Conservation (phyloP, 2,888 invertebrate species). For the Plebejus argus region DNA sequence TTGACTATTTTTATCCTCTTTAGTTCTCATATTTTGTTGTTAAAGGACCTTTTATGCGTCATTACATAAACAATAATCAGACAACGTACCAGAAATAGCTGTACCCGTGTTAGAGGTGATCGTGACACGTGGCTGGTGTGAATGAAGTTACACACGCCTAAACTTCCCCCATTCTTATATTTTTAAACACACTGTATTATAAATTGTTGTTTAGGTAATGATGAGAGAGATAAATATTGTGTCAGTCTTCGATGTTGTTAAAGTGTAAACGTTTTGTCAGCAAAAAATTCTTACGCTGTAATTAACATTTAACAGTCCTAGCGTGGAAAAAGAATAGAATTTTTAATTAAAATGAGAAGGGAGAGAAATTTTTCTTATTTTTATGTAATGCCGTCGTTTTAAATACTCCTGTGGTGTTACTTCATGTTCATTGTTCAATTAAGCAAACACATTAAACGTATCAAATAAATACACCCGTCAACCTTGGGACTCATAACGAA, state of each 20-base stretch:
- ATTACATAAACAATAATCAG: constrained; percentile 34
- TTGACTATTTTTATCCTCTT: neutral
- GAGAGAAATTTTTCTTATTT: too few species aligned
- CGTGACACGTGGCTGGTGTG: constrained; percentile 71
- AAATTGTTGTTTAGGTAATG: constrained; percentile 31
- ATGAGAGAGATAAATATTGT: constrained; percentile 23
- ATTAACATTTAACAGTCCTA: too few species aligned
- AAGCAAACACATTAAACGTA: neutral
- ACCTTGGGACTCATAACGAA: neutral
- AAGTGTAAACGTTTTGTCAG: neutral
- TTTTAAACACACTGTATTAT: constrained; percentile 52
- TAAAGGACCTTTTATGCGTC: constrained; percentile 20
- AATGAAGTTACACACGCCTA: constrained; percentile 63
- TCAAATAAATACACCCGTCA: neutral
- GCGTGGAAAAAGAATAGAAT: too few species aligned
- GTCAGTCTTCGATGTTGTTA: constrained; percentile 5
- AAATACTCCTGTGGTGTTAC: too few species aligned
- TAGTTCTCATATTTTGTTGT: neutral
- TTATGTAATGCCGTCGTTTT: too few species aligned
- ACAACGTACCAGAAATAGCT: constrained; percentile 36
- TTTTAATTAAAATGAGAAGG: too few species aligned
- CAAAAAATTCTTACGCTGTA: neutral
- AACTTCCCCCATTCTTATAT: constrained; percentile 64
- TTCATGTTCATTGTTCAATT: neutral
- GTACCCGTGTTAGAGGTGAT: constrained; percentile 62